Evolutionary conservation across 2,888 invertebrate species (phyloP).

Genomic region (Villa cingulata): DNA sequence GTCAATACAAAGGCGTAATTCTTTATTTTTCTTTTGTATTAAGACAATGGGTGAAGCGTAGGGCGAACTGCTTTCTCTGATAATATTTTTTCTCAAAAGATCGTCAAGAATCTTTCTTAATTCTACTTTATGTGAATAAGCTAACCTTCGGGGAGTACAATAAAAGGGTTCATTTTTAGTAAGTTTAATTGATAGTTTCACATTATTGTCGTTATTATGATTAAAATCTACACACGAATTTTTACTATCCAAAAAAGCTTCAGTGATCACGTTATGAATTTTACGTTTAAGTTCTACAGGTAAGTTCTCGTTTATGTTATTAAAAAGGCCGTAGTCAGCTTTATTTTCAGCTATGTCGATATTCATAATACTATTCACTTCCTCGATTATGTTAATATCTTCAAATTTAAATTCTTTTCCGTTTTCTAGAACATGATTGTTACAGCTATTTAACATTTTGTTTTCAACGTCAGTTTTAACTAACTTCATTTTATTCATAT

Average conservation of each 20-base stretch:
- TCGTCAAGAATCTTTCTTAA: constrained; percentile 4
- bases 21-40: constrained; percentile 5
- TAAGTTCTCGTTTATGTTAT: background rate
- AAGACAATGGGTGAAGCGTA: constrained; percentile 8
- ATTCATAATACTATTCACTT: background rate
- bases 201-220: too few species aligned
- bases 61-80: constrained; percentile 7
- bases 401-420: background rate
- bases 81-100: constrained; percentile 1
- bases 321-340: background rate
- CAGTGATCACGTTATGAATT: background rate
- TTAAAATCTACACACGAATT: background rate
- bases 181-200: background rate
- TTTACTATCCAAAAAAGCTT: background rate
- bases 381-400: background rate
- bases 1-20: too few species aligned
- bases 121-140: background rate
- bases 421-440: background rate
- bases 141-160: background rate
- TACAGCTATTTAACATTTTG: too few species aligned
- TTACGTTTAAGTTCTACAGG: background rate
- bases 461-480: background rate
- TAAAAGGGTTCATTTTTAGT: background rate
- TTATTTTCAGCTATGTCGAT: background rate
- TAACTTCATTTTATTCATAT: background rate